These are phyloP conservation scores for Knipowitschia caucasica DNA, from an alignment of 2,797 vertebrate species.

Conservation along the genomic window DNA sequence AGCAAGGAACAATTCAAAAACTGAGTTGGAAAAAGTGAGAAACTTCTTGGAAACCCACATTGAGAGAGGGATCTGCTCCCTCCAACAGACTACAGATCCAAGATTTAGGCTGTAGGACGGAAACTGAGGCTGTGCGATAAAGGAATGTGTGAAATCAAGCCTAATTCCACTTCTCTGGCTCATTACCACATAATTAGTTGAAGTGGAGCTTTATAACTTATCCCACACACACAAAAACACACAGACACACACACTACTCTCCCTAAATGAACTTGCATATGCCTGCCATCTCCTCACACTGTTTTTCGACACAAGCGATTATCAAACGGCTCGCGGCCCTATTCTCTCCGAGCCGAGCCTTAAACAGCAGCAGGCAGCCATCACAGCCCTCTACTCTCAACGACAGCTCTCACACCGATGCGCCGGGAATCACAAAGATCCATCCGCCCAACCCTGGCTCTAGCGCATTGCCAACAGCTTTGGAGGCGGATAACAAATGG, in stretches of 20 bases:
- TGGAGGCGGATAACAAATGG: background rate
- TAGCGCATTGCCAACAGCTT: background rate
- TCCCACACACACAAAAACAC: background rate
- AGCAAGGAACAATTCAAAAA: too few relatives aligned
- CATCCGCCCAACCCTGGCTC: background rate
- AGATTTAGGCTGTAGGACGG: too few relatives aligned
- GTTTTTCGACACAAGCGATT: background rate
- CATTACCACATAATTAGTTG: too few relatives aligned
- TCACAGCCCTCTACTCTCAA: constrained; percentile 2
- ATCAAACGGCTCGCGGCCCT: background rate
- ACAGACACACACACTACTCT: background rate
- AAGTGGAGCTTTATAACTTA: too few relatives aligned
- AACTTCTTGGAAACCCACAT: too few relatives aligned
- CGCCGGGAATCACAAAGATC: constrained; percentile 18
- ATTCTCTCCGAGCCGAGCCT: background rate
- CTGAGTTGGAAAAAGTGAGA: too few relatives aligned
- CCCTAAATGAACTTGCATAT: too few relatives aligned
- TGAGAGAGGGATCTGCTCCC: too few relatives aligned
- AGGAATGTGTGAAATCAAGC: too few relatives aligned
- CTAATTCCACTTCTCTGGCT: too few relatives aligned
- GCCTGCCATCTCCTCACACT: background rate
- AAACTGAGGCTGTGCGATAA: too few relatives aligned
- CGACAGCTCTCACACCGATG: constrained; percentile 17
- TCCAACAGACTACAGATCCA: too few relatives aligned
- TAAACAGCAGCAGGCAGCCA: background rate